Evolutionary conservation across 2,888 invertebrate genomes (phyloP).

Genomic region (Horisme vitalbata): DNA sequence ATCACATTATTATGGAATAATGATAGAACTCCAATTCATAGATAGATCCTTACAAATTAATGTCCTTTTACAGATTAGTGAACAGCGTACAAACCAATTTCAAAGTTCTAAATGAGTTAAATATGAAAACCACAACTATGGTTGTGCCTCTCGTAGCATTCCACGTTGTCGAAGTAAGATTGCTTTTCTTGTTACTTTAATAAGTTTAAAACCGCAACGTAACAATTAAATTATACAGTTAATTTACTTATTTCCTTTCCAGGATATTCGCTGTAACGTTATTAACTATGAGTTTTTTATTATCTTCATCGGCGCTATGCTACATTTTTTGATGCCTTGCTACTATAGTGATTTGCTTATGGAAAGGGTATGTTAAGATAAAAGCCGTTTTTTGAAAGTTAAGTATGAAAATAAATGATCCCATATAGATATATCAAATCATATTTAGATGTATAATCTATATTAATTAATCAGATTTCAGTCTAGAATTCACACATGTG

Average conservation of each 20-base stretch:
- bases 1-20: not conserved
- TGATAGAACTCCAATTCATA: not conserved
- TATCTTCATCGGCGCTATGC: slow-evolving; percentile 41
- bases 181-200: not conserved
- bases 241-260: slow-evolving; percentile 31
- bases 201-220: not conserved
- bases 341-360: slow-evolving; percentile 64
- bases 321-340: slow-evolving; percentile 63
- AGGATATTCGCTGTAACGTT: slow-evolving; percentile 46
- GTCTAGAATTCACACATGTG: too few species aligned
- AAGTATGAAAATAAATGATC: too few species aligned
- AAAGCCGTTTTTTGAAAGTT: not conserved
- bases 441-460: too few species aligned
- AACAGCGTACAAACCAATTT: slow-evolving; percentile 44
- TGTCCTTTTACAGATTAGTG: slow-evolving; percentile 47
- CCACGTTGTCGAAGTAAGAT: slow-evolving; percentile 54
- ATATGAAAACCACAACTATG: slow-evolving; percentile 60
- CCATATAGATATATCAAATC: too few species aligned
- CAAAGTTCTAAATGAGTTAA: slow-evolving; percentile 55
- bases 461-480: too few species aligned
- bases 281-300: slow-evolving; percentile 57
- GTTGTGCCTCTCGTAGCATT: slow-evolving; percentile 59
- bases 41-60: not conserved
- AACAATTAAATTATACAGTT: too few species aligned
- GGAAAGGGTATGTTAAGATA: slow-evolving; percentile 53